Percentiles rank a stretch among this genome's conserved stretches.
phyloP scores from a whole-genome alignment of 2,113 vertebrate genomes.

The Lepus americanus region DNA sequence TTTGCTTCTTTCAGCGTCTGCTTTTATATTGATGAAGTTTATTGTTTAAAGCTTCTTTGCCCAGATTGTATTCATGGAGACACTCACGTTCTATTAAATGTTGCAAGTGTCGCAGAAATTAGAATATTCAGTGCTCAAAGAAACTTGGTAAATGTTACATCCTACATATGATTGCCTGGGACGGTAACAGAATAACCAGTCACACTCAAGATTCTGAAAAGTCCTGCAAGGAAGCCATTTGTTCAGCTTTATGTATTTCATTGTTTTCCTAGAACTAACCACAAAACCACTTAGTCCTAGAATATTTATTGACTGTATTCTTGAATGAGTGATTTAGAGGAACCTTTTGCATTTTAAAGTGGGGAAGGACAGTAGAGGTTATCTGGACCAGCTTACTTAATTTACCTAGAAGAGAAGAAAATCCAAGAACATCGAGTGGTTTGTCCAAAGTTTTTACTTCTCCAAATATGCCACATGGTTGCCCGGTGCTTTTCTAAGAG shows the following conservation, averaged over 20 bases:
- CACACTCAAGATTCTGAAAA: conserved; percentile 40
- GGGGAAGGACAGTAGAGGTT: not conserved
- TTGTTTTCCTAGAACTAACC: conserved; percentile 42
- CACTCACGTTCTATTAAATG: conserved; percentile 34
- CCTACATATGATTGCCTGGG: not conserved
- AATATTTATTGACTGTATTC: not conserved
- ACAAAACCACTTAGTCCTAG: not conserved
- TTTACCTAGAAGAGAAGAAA: conserved; percentile 35
- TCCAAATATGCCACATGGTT: not conserved
- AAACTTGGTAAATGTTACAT: conserved; percentile 15
- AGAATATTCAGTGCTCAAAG: conserved; percentile 57
- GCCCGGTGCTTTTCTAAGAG: not conserved
- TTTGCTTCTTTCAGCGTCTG: conserved; percentile 31
- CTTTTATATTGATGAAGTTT: conserved; percentile 67
- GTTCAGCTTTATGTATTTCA: conserved; percentile 41
- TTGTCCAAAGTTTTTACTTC: not conserved
- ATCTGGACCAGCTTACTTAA: not conserved
- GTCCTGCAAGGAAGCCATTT: not conserved
- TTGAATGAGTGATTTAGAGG: conserved; percentile 50
- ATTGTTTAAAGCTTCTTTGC: conserved; percentile 45
- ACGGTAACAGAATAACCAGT: not conserved
- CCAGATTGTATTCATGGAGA: conserved; percentile 16
- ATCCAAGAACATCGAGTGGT: not conserved
- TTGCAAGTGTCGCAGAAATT: conserved; percentile 64
- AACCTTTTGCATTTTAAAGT: conserved; percentile 33